Evolutionary conservation across 2,888 invertebrate species (phyloP).

Genomic region (Microplitis deprimator): DNA sequence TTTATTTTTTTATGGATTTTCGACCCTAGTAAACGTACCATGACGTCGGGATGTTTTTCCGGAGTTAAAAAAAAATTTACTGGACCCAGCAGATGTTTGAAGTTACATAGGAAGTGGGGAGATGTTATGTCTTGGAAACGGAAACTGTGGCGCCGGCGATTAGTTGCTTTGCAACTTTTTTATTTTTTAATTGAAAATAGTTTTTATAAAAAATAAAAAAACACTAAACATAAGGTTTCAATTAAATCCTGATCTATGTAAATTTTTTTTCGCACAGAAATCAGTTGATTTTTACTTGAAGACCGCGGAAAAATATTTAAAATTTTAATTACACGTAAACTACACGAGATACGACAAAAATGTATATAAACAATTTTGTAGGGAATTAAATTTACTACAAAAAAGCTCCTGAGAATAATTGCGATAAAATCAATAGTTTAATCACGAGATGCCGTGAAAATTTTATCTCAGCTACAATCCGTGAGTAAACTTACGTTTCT

Average conservation of each 20-base stretch:
- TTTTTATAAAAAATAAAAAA: background rate
- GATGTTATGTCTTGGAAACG: conserved; percentile 33
- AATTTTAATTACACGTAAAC: background rate
- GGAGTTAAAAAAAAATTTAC: conserved; percentile 14
- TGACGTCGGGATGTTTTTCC: conserved; percentile 31
- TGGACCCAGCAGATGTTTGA: conserved; percentile 35
- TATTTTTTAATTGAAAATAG: background rate
- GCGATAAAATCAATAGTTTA: background rate
- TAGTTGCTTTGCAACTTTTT: conserved; percentile 30
- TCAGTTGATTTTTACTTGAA: background rate
- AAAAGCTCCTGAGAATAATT: background rate
- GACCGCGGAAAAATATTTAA: background rate
- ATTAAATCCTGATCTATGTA: background rate
- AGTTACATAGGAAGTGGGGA: conserved; percentile 36
- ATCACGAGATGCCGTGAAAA: background rate
- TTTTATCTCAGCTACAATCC: background rate
- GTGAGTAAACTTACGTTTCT: background rate
- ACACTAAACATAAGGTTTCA: background rate
- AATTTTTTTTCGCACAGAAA: background rate
- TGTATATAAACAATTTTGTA: background rate
- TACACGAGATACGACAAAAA: background rate
- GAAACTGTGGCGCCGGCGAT: conserved; percentile 41
- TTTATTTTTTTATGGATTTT: background rate
- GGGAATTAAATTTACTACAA: background rate
- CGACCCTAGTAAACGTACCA: conserved; percentile 29